Conservation (phyloP, 2,113 vertebrate species). For the Zosterops pallidus region DNA sequence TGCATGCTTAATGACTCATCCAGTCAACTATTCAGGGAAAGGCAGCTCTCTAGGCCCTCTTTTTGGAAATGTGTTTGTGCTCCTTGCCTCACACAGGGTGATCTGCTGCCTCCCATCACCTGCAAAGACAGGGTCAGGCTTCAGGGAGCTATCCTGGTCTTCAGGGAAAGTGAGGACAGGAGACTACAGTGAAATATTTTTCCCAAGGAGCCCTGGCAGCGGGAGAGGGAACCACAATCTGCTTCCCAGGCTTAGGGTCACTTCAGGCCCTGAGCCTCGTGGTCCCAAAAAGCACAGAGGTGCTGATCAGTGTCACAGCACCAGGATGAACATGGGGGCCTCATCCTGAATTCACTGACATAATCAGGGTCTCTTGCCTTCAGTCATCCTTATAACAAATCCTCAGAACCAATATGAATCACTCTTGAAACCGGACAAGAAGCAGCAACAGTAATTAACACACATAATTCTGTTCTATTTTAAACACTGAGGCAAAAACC, state of each 20-base stretch:
- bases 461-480: neutral
- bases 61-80: neutral
- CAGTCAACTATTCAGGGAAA: neutral
- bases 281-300: neutral
- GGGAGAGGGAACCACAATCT: neutral
- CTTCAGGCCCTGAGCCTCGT: neutral
- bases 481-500: neutral
- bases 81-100: neutral
- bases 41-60: neutral
- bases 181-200: neutral
- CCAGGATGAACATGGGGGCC: accelerated
- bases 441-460: neutral
- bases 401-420: neutral
- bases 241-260: neutral
- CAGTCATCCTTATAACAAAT: neutral
- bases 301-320: neutral
- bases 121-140: neutral
- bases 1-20: neutral
- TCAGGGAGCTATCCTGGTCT: neutral
- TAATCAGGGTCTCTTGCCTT: neutral
- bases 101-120: neutral
- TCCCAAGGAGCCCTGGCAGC: neutral
- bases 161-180: neutral
- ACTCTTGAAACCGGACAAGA: neutral
- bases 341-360: neutral